Evolutionary conservation across 1,140 invertebrate genomes (phyloP).

Genomic region (Sesamia nonagrioides): DNA sequence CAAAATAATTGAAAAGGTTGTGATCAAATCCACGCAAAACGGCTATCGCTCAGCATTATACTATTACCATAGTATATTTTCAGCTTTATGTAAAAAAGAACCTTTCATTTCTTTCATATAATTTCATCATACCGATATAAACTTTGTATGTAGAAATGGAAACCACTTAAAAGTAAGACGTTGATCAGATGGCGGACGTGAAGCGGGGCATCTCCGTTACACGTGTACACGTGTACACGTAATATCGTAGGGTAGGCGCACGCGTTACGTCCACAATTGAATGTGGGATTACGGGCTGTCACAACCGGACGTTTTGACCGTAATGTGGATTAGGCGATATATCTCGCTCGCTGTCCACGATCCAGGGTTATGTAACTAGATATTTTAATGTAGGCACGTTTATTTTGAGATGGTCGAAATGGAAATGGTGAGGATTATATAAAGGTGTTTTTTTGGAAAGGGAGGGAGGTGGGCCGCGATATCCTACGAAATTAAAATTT

Average conservation of each 20-base stretch:
- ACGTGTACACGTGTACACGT: neutral
- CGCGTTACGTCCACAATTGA: conserved; percentile 30
- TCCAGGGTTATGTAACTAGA: conserved; percentile 42
- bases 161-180: conserved; percentile 3
- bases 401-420: conserved; percentile 5
- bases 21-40: no score
- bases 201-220: neutral
- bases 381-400: conserved; percentile 51
- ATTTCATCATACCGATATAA: neutral
- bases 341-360: conserved; percentile 46
- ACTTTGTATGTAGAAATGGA: neutral
- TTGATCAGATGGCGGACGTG: neutral
- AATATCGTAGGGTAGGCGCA: conserved; percentile 2
- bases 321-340: conserved; percentile 65
- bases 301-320: conserved; percentile 62
- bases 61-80: no score
- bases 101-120: neutral
- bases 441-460: no score
- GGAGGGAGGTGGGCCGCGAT: no score
- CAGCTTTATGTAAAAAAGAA: neutral
- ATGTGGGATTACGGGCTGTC: conserved; percentile 65
- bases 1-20: no score
- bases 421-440: neutral
- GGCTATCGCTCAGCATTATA: no score
- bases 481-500: no score